phyloP scores from a whole-genome alignment of 2,113 vertebrate genomes.

The Dendrocopos noguchii region DNA sequence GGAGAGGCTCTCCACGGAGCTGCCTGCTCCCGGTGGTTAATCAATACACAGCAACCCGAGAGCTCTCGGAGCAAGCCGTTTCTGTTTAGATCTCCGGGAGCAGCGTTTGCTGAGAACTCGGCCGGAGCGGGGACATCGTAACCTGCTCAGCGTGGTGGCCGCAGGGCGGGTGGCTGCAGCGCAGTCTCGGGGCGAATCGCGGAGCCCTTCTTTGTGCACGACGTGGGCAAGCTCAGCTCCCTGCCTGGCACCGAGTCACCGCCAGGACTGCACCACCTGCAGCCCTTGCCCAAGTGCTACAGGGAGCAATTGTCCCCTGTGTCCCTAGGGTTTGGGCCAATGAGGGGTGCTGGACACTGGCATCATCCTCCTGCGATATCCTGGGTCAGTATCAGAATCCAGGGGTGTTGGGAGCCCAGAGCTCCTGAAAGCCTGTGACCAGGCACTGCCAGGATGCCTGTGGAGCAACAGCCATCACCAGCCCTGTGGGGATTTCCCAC shows the following conservation, averaged over 20 bases:
- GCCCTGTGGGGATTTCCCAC: accelerated
- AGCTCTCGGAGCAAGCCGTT: not conserved
- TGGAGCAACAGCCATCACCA: accelerated
- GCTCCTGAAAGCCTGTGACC: not conserved
- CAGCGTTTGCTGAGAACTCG: not conserved
- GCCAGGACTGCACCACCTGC: not conserved
- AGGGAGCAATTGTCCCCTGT: not conserved
- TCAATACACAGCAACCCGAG: slow-evolving; percentile 32
- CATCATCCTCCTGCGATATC: accelerated
- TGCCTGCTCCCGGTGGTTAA: not conserved
- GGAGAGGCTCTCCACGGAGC: slow-evolving; percentile 49
- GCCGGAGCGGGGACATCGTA: accelerated
- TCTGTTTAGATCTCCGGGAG: not conserved
- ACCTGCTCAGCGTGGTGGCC: not conserved
- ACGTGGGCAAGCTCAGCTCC: not conserved
- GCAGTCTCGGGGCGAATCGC: not conserved
- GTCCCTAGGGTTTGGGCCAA: accelerated
- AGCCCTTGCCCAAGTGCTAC: not conserved
- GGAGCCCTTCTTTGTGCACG: not conserved
- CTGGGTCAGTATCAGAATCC: accelerated
- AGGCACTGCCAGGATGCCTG: not conserved
- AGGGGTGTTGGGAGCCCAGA: accelerated
- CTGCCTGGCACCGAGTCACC: not conserved
- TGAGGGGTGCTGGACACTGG: accelerated
- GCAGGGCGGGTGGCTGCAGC: not conserved